Percentiles rank a stretch among this genome's conserved stretches.
phyloP scores from a whole-genome alignment of 2,888 invertebrate species.

The Torymus texanus region DNA sequence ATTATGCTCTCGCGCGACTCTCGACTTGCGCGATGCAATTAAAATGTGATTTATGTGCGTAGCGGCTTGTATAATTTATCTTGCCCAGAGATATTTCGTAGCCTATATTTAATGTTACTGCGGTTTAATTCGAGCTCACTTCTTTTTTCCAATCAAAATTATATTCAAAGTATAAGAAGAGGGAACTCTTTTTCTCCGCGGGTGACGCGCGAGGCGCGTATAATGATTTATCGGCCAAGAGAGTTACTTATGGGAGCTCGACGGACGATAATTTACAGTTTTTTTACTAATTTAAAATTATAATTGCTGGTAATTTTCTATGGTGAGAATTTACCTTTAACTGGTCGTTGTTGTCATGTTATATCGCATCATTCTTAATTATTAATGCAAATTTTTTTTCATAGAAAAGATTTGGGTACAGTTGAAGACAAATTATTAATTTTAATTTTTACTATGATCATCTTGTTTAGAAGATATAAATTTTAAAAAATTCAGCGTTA shows the following conservation, averaged over 20 bases:
- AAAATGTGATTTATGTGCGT: conserved; percentile 54
- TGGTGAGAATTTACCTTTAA: neutral
- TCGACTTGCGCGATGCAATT: conserved; percentile 48
- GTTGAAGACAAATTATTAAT: too few relatives aligned
- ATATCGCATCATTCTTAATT: too few relatives aligned
- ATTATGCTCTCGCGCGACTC: conserved; percentile 30
- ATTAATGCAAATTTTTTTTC: too few relatives aligned
- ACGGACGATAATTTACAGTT: conserved; percentile 9
- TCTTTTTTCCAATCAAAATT: conserved; percentile 24
- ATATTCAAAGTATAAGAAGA: conserved; percentile 9
- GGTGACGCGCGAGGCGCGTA: neutral
- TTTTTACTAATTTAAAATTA: conserved; percentile 30
- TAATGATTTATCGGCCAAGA: conserved; percentile 35
- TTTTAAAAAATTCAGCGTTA: too few relatives aligned
- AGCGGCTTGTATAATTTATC: conserved; percentile 47
- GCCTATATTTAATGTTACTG: conserved; percentile 53
- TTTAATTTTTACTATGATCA: too few relatives aligned
- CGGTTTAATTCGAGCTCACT: conserved; percentile 39
- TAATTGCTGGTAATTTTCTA: conserved; percentile 26
- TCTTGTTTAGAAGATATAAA: too few relatives aligned
- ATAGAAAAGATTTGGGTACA: too few relatives aligned
- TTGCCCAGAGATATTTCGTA: conserved; percentile 18
- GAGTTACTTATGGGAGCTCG: conserved; percentile 2
- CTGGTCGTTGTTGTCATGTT: too few relatives aligned
- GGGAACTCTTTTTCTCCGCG: neutral